These are phyloP conservation scores for Anarhynchus alexandrinus DNA, from an alignment of 2,113 vertebrate species.

Conservation along the genomic window DNA sequence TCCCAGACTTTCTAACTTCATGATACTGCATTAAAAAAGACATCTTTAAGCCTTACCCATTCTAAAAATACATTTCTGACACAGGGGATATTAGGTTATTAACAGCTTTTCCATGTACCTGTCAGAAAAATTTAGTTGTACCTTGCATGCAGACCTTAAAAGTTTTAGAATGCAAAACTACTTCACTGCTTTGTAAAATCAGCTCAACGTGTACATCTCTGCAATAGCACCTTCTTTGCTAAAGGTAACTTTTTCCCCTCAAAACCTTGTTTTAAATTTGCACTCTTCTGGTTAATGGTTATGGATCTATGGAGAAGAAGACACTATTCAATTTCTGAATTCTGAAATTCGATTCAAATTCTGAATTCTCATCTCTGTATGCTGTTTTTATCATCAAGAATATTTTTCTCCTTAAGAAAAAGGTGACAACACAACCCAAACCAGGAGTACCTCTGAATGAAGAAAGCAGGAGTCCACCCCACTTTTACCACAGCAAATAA, in stretches of 20 bases:
- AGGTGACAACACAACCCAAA: background rate
- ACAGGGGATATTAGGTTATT: slow-evolving; percentile 15
- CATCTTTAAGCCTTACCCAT: background rate
- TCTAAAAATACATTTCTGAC: background rate
- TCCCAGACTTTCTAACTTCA: background rate
- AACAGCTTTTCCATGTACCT: background rate
- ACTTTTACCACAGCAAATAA: background rate
- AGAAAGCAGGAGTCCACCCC: background rate
- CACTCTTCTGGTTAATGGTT: background rate
- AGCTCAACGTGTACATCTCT: background rate
- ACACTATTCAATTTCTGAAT: background rate
- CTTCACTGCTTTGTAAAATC: background rate
- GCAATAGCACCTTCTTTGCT: background rate
- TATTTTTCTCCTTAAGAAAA: background rate
- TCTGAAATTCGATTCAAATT: no score
- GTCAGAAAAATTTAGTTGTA: background rate
- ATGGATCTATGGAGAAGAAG: background rate
- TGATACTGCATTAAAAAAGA: background rate
- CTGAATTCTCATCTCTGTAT: background rate
- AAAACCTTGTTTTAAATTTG: background rate
- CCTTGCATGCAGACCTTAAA: background rate
- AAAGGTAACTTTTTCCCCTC: background rate
- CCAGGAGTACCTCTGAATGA: background rate
- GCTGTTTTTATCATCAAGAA: background rate
- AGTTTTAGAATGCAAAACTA: background rate